phyloP scores from a whole-genome alignment of 2,797 vertebrate species.

The Coilia nasus region DNA sequence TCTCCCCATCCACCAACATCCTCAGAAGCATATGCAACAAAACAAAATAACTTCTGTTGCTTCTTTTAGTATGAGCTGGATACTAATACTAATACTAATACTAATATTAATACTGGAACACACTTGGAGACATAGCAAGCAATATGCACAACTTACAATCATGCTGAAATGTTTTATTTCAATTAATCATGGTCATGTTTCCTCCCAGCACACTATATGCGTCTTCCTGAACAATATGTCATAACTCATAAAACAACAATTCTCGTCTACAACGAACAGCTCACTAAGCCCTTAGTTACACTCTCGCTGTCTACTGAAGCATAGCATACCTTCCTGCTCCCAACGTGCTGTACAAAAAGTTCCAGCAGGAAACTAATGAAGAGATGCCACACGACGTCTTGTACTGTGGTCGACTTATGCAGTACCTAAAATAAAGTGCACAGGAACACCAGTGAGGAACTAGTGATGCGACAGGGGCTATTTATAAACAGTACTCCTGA shows the following conservation, averaged over 20 bases:
- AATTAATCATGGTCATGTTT: too few relatives aligned
- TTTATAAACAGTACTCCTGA: not conserved
- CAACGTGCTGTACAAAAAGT: conserved; percentile 95
- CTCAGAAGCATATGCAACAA: too few relatives aligned
- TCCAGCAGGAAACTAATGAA: conserved; percentile 96
- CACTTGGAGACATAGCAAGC: too few relatives aligned
- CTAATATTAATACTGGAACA: too few relatives aligned
- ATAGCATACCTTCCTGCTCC: conserved; percentile 89
- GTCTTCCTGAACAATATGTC: not conserved
- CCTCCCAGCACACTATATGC: not conserved
- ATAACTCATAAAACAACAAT: not conserved
- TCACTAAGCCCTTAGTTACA: not conserved
- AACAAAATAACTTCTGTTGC: too few relatives aligned
- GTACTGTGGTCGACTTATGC: conserved; percentile 97
- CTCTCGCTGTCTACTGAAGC: not conserved
- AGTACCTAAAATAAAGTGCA: conserved; percentile 82
- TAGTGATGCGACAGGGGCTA: not conserved
- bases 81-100: too few relatives aligned
- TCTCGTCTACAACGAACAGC: not conserved
- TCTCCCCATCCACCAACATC: too few relatives aligned
- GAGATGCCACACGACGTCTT: conserved; percentile 99
- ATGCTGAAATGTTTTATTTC: not conserved
- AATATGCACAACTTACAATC: too few relatives aligned
- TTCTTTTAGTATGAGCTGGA: too few relatives aligned
- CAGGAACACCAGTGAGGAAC: not conserved